A percentile compares a stretch with the other conserved stretches of the same genome.
Conservation (phyloP, 1,140 invertebrate species). For the Papilio xuthus region DNA sequence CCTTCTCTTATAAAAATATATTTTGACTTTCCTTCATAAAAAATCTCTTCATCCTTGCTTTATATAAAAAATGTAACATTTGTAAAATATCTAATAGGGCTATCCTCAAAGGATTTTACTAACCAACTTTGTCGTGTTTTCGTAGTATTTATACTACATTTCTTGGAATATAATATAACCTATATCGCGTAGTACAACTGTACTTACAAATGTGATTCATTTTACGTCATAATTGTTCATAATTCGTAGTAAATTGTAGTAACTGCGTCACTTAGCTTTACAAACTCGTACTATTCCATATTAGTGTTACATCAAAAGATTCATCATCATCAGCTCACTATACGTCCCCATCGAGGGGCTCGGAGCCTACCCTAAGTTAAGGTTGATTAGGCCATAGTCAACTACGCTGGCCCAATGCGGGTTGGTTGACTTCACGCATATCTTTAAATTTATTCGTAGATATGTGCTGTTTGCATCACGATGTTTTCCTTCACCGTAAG, state of each 20-base stretch:
- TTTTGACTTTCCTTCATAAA: neutral
- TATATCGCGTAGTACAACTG: neutral
- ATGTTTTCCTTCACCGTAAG: too few species aligned
- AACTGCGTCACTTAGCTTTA: neutral
- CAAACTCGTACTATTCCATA: neutral
- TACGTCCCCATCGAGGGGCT: too few species aligned
- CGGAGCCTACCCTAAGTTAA: too few species aligned
- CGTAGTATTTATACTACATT: neutral
- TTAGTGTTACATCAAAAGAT: neutral
- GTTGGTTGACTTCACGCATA: too few species aligned
- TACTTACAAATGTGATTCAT: constrained; percentile 27
- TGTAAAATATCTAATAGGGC: neutral
- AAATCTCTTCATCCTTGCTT: neutral
- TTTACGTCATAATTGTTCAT: constrained; percentile 13
- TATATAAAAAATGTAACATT: neutral
- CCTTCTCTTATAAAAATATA: too few species aligned
- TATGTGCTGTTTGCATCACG: too few species aligned
- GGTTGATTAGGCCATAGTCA: too few species aligned
- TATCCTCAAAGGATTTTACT: neutral
- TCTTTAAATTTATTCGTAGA: too few species aligned
- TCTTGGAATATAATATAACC: constrained; percentile 4
- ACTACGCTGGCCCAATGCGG: too few species aligned
- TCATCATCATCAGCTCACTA: neutral
- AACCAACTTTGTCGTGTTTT: neutral
- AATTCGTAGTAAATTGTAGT: constrained; percentile 21